These are phyloP conservation scores for Helarctos malayanus DNA, from an alignment of 2,797 vertebrate species.

Conservation along the genomic window DNA sequence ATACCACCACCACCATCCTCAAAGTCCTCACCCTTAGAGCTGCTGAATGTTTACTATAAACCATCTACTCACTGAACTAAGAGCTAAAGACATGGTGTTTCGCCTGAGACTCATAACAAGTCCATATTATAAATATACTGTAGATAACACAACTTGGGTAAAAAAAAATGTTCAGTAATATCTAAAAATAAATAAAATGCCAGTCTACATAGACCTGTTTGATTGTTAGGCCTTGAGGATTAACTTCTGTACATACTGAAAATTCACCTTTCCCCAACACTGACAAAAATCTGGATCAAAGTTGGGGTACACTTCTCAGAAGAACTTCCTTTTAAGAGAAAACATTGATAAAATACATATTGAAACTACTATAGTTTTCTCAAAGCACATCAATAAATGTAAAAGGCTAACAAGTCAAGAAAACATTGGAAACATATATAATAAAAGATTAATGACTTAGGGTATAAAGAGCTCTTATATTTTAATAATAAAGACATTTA, in stretches of 20 bases:
- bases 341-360: background rate
- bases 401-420: conserved; percentile 3
- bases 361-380: background rate
- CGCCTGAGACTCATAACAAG: background rate
- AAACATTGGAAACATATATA: background rate
- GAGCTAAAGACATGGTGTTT: background rate
- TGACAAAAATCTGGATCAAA: background rate
- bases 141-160: background rate
- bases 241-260: background rate
- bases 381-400: background rate
- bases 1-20: background rate
- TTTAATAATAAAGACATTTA: background rate
- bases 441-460: background rate
- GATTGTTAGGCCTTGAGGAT: background rate
- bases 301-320: background rate
- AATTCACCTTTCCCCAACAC: background rate
- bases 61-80: background rate
- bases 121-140: background rate
- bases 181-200: background rate
- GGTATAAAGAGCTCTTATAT: background rate
- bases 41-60: background rate
- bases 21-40: background rate
- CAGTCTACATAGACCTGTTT: background rate
- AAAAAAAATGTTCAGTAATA: background rate
- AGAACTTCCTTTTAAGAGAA: background rate